A percentile compares a stretch with the other conserved stretches of the same genome.
Conservation (phyloP, 2,113 vertebrate species). For the Candoia aspera region DNA sequence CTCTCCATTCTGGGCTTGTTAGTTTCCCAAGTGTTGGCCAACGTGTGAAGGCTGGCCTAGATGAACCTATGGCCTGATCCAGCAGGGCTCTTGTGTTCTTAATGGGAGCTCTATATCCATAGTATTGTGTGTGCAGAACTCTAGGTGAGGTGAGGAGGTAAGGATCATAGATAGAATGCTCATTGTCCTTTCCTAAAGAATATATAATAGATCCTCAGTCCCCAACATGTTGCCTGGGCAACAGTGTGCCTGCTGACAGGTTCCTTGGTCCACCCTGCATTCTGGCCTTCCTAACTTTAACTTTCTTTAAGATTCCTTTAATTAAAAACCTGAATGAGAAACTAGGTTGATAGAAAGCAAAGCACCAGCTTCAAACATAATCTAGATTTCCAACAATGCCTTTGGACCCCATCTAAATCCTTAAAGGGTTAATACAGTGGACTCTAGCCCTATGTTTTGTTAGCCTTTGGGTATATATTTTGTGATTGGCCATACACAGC, state of each 20-base stretch:
- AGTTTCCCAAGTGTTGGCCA: neutral
- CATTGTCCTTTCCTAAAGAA: neutral
- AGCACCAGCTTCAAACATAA: neutral
- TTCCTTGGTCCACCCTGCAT: neutral
- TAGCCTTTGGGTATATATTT: neutral
- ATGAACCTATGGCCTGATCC: neutral
- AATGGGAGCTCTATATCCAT: neutral
- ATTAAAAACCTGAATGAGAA: neutral
- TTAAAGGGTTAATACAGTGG: neutral
- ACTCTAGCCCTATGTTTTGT: neutral
- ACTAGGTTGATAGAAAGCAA: neutral
- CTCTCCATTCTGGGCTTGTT: neutral
- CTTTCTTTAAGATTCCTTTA: neutral
- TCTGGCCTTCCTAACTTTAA: neutral
- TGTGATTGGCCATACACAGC: neutral
- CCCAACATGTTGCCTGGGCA: neutral
- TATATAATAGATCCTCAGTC: neutral
- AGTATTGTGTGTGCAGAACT: neutral
- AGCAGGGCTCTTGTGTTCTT: neutral
- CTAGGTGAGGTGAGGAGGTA: neutral
- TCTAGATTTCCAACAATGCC: neutral
- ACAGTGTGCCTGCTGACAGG: too few relatives aligned
- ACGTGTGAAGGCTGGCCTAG: neutral
- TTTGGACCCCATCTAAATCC: neutral
- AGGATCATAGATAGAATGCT: neutral